A percentile compares a stretch with the other conserved stretches of the same genome.
Conservation (phyloP, 2,888 invertebrate species). For the Acholoe squamosa region DNA sequence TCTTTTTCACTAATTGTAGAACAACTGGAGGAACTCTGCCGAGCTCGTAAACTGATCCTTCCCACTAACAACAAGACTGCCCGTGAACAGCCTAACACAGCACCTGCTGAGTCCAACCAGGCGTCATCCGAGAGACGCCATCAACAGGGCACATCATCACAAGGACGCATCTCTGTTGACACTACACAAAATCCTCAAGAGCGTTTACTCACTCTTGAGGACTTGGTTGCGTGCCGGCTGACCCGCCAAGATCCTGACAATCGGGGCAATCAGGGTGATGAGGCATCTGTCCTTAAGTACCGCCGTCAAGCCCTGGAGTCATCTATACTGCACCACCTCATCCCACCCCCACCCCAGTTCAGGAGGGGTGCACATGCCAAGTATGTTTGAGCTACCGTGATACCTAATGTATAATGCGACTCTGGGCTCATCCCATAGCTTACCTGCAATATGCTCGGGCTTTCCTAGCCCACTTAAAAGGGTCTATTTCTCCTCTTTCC, state of each 20-base stretch:
- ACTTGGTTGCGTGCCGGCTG: conserved; percentile 52
- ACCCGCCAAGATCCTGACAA: conserved; percentile 28
- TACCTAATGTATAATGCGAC: too few relatives aligned
- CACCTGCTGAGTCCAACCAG: neutral
- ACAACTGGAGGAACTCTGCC: conserved; percentile 49
- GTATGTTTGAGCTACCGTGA: too few relatives aligned
- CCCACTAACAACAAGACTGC: conserved; percentile 9
- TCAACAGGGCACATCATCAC: neutral
- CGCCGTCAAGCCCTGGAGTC: conserved; percentile 58
- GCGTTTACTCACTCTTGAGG: conserved; percentile 52
- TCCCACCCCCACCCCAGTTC: conserved; percentile 64
- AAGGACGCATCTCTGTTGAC: neutral
- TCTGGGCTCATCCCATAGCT: too few relatives aligned
- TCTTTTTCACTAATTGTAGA: conserved; percentile 17
- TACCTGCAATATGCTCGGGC: too few relatives aligned
- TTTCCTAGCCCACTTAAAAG: too few relatives aligned
- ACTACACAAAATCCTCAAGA: conserved; percentile 42
- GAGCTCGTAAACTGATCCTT: conserved; percentile 7
- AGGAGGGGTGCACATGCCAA: conserved; percentile 51
- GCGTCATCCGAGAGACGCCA: neutral
- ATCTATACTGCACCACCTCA: conserved; percentile 64
- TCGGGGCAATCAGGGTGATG: conserved; percentile 51
- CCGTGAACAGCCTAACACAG: neutral
- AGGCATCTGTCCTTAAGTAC: conserved; percentile 35
- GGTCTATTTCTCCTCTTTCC: too few relatives aligned